phyloP scores from a whole-genome alignment of 2,113 vertebrate genomes.

The Oreochromis spilurus region DNA sequence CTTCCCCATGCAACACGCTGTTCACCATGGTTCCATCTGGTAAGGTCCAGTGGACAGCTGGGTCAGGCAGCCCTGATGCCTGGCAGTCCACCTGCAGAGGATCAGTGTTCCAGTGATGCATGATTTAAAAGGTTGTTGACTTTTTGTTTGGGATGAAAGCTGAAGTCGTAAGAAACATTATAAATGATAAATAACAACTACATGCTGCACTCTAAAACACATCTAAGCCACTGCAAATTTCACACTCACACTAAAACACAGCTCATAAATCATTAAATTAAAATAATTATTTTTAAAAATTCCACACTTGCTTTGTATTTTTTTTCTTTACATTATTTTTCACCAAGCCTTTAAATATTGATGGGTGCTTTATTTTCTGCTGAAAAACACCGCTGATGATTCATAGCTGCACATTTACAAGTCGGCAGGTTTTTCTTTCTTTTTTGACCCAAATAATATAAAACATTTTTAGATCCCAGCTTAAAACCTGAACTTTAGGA shows the following conservation, averaged over 20 bases:
- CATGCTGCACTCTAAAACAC: not conserved
- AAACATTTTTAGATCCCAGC: not conserved
- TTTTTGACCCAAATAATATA: not conserved
- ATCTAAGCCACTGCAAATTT: not conserved
- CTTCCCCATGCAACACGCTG: constrained; percentile 77
- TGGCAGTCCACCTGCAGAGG: constrained; percentile 82
- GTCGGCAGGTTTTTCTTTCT: not conserved
- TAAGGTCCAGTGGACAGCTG: constrained; percentile 86
- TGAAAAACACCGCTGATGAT: not conserved
- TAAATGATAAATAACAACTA: not conserved
- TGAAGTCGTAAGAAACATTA: not conserved
- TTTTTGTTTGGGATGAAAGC: not conserved
- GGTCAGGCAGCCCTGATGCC: constrained; percentile 86
- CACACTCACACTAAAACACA: not conserved
- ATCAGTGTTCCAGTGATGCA: not conserved
- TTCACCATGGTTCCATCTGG: constrained; percentile 89
- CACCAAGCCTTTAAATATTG: constrained; percentile 24
- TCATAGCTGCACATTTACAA: not conserved
- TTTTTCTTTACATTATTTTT: not conserved
- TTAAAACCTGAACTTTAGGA: not conserved
- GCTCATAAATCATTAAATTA: not conserved
- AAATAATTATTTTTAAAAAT: not conserved
- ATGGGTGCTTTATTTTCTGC: not conserved
- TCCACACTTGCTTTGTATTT: not conserved
- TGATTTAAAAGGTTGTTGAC: not conserved